Percentiles rank a stretch among this genome's conserved stretches.
phyloP scores from a whole-genome alignment of 2,797 vertebrate genomes.

The Gymnoscopelus braueri region DNA sequence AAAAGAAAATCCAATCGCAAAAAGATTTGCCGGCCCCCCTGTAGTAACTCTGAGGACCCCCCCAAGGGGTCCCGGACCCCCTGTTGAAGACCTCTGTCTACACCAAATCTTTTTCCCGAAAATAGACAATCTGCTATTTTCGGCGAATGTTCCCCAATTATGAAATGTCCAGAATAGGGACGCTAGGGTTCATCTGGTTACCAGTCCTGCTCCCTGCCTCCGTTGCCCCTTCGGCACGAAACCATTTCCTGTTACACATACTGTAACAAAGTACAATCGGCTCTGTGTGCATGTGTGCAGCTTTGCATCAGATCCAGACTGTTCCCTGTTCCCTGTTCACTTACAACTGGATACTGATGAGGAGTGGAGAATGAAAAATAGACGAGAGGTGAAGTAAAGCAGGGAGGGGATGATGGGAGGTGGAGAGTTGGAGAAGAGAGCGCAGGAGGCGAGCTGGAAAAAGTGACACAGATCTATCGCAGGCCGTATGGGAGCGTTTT shows the following conservation, averaged over 20 bases:
- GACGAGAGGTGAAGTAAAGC: constrained; percentile 2
- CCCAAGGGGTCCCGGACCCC: no score
- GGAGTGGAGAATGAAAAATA: constrained; percentile 6
- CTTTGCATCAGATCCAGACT: constrained; percentile 65
- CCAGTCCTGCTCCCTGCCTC: neutral
- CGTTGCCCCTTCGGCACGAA: constrained; percentile 41
- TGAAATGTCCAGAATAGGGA: neutral
- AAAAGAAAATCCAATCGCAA: no score
- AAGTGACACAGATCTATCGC: neutral
- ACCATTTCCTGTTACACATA: constrained; percentile 62
- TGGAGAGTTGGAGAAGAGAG: no score
- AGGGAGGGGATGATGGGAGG: no score
- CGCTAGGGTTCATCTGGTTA: neutral
- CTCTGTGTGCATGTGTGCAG: constrained; percentile 12
- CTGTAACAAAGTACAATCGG: constrained; percentile 57
- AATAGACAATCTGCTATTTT: no score
- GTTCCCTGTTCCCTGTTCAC: constrained; percentile 61
- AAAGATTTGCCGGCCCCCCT: no score
- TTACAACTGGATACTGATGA: constrained; percentile 38
- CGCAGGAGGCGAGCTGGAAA: neutral
- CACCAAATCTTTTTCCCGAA: no score
- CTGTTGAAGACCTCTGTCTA: no score
- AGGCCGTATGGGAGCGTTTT: constrained; percentile 7
- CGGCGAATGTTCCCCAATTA: no score
- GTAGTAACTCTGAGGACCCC: no score